Base-by-base conservation (phyloP, 2,113 vertebrate species). In the Galbula dea region DNA sequence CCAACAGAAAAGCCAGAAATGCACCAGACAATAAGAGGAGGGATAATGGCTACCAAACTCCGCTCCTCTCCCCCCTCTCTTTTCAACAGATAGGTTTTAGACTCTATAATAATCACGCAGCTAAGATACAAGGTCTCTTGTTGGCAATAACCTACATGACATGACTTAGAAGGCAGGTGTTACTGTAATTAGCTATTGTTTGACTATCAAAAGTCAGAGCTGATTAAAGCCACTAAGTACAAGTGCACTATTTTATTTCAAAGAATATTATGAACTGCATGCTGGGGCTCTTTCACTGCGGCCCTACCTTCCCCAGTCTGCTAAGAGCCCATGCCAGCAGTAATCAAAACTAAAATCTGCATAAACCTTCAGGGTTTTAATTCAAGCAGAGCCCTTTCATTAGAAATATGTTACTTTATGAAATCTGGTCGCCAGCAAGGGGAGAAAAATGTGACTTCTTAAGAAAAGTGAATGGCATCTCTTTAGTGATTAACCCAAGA, bases 181-280 rank as follows among this genome's bases (percentile, higher is more conserved):
- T 98, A 99, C 98, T 98, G 98, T 99, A 99, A 99, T 99, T 99
- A 99, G 98, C 99, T 99, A 99, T 99, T 99, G 99, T 99, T 99
- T 99, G 99, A 99, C 99, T 99, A 99, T 99, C 98, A 99, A 99
- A 99, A 99, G 99, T 99, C 98, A 98, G 98, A 98, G 98, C 98
- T 99, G 99, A 99, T 99, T 99, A 99, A 99, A 99, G 98, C 98
- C 98, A 97, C 97, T 98, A 98, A 99, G 99, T 98, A 98, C 98
- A 98, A 98, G 98, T 98, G 98, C 98, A 98, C 98, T 99, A 98
- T 99, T 98, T 98, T 98, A 99, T 99, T 99, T 99, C 99, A 99
- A 98, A 99, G 98, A 99, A 98, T 98, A 98, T 98, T 98, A 97
- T 97, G 97, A 98, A 98, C 97, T 97, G 98, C 99, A 99, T 98